Percentiles rank a stretch among this genome's conserved stretches.
Conservation (phyloP, 2,113 vertebrate genomes). For the Heterotilapia buettikoferi region DNA sequence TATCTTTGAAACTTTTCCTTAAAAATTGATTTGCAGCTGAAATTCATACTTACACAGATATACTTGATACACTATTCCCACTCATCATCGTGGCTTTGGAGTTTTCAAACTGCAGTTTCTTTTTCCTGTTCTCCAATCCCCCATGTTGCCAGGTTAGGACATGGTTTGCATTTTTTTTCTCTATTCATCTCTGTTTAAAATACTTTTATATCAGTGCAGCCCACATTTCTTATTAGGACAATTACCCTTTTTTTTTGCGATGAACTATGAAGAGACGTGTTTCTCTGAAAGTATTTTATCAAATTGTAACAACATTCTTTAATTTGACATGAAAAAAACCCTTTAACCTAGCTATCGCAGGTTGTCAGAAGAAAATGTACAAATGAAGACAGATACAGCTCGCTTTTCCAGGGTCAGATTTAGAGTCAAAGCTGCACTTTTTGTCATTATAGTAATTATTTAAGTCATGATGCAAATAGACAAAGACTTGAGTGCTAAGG, state of each 20-base stretch:
- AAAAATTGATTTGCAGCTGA: background rate
- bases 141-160: background rate
- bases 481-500: background rate
- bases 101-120: background rate
- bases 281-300: background rate
- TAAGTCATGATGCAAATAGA: background rate
- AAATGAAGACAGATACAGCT: background rate
- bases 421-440: background rate
- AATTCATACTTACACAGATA: background rate
- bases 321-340: background rate
- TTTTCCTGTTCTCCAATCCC: background rate
- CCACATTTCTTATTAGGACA: background rate
- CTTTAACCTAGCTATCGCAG: background rate
- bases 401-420: background rate
- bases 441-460: background rate
- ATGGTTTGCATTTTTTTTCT: background rate
- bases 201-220: background rate
- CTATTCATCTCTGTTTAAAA: background rate
- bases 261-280: background rate
- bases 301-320: background rate
- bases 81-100: background rate
- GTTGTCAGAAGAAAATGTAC: background rate
- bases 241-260: background rate
- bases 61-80: background rate
- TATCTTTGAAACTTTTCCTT: background rate